Percentiles rank a stretch among this genome's conserved stretches.
Evolutionary conservation across 1,140 invertebrate genomes (phyloP).

Genomic region (Goniozus legneri): DNA sequence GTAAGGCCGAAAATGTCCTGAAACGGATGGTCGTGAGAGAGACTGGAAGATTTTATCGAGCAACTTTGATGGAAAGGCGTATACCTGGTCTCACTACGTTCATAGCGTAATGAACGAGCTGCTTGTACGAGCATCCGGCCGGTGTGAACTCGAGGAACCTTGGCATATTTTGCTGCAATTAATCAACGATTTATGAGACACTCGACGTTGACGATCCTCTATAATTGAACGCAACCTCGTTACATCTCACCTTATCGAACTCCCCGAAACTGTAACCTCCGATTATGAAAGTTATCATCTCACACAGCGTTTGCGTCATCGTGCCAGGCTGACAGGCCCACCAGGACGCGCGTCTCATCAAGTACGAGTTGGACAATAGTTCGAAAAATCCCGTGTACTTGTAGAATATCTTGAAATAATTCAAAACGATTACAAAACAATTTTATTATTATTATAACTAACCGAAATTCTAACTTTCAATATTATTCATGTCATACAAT

Average conservation of each 20-base stretch:
- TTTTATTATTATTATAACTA: no score
- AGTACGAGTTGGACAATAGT: background rate
- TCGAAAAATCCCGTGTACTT: slow-evolving; percentile 10
- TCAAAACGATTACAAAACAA: background rate
- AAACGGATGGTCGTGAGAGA: background rate
- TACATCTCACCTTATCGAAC: slow-evolving; percentile 11
- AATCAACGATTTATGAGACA: background rate
- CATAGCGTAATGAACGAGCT: slow-evolving; percentile 16
- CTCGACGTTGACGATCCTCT: no score
- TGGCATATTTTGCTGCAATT: slow-evolving; percentile 6
- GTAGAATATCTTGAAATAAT: background rate
- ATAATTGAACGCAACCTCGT: no score
- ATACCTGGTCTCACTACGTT: slow-evolving; percentile 9
- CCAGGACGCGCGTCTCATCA: background rate
- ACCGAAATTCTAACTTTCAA: no score
- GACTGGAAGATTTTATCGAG: background rate
- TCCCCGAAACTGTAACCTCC: slow-evolving; percentile 8
- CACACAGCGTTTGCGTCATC: slow-evolving; percentile 8
- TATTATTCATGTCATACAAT: no score
- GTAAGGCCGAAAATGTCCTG: slow-evolving; percentile 31
- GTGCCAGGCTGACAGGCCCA: background rate
- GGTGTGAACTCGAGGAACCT: slow-evolving; percentile 7
- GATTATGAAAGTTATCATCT: background rate
- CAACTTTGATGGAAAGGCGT: background rate
- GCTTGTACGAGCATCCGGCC: slow-evolving; percentile 16